Conservation (phyloP, 2,113 vertebrate species). For the Thunnus maccoyii region DNA sequence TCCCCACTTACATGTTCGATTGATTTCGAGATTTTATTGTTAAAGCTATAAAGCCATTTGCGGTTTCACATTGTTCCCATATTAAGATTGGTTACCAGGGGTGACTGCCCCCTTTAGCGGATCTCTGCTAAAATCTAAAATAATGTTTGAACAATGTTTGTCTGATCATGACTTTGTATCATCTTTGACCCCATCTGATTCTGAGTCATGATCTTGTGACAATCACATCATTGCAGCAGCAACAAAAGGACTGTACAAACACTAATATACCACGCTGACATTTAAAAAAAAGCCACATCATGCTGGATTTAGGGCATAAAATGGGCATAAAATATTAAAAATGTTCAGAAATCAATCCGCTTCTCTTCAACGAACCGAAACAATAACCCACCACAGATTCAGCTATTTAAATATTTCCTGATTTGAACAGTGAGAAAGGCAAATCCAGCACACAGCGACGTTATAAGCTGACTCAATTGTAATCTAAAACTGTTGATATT, state of each 20-base stretch:
- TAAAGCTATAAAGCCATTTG: too few species aligned
- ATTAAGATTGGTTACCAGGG: too few species aligned
- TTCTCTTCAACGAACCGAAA: neutral
- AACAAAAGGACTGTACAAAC: conserved; percentile 20
- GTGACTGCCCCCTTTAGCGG: too few species aligned
- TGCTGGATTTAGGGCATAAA: neutral
- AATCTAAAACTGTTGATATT: conserved; percentile 22
- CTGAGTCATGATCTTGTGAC: conserved; percentile 50
- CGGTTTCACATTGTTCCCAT: too few species aligned
- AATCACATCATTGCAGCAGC: conserved; percentile 15
- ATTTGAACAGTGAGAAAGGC: neutral
- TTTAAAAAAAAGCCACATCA: neutral
- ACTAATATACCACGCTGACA: neutral
- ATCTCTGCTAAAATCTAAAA: too few species aligned
- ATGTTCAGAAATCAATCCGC: conserved; percentile 2
- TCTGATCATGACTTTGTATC: too few species aligned
- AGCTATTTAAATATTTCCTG: neutral
- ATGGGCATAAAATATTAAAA: neutral
- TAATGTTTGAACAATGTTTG: too few species aligned
- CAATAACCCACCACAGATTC: neutral
- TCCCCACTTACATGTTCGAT: too few species aligned
- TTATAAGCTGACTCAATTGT: conserved; percentile 1
- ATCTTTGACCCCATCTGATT: neutral
- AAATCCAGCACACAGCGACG: neutral
- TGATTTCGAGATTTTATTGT: too few species aligned